Conservation (phyloP, 2,113 vertebrate genomes). For the Cyanocitta stelleri region DNA sequence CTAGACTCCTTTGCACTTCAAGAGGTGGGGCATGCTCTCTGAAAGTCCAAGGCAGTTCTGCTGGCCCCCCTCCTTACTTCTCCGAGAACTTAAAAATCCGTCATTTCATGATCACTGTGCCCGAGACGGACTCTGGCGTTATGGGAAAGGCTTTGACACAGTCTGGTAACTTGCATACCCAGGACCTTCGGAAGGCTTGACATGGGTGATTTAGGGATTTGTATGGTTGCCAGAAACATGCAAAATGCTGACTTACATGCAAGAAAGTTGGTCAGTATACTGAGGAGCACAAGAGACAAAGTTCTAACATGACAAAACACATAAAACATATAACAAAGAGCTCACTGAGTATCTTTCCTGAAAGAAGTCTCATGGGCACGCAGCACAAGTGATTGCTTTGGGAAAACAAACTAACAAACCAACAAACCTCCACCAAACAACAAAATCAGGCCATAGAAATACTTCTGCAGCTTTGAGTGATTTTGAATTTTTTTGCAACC, state of each 20-base stretch:
- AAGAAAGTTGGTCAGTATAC: neutral
- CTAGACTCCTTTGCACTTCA: neutral
- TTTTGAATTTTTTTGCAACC: slow-evolving; percentile 5
- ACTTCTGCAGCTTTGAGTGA: neutral
- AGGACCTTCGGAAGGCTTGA: neutral
- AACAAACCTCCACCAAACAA: neutral
- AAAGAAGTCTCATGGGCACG: neutral
- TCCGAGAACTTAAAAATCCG: accelerated
- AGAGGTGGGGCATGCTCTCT: neutral
- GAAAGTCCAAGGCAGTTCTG: neutral
- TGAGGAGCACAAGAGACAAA: neutral
- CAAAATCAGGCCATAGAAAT: neutral
- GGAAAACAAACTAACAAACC: neutral
- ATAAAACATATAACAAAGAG: neutral
- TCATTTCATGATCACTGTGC: neutral
- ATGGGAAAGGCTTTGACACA: neutral
- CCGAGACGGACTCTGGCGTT: accelerated
- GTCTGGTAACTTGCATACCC: neutral
- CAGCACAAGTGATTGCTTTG: neutral
- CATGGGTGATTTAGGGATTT: neutral
- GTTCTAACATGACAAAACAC: neutral
- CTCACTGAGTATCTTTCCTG: neutral
- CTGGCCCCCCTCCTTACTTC: neutral
- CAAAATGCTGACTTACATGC: neutral
- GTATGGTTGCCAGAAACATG: neutral